Percentiles rank a stretch among this genome's conserved stretches.
Evolutionary conservation across 2,797 vertebrate species (phyloP).

Genomic region (Oryzias dopingdopingensis): DNA sequence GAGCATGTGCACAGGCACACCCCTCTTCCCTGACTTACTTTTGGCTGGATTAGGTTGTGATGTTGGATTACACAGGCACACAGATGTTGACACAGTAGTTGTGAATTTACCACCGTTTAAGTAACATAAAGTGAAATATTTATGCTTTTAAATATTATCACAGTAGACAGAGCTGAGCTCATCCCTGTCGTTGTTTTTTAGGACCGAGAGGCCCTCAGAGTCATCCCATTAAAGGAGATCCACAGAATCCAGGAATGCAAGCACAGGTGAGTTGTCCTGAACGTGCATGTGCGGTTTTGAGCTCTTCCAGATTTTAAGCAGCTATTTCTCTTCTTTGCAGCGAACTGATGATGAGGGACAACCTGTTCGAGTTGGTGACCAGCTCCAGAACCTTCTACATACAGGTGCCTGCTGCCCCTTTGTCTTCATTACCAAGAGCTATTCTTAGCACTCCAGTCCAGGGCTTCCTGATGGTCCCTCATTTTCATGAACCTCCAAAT

Average conservation of each 20-base stretch:
- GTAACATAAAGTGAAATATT: no score
- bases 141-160: no score
- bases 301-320: background rate
- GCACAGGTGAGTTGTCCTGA: constrained; percentile 81
- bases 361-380: constrained; percentile 96
- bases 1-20: constrained; percentile 19
- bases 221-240: constrained; percentile 91
- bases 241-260: constrained; percentile 95
- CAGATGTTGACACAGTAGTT: no score
- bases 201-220: constrained; percentile 90
- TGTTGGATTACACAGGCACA: background rate
- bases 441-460: no score
- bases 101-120: no score
- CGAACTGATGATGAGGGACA: constrained; percentile 96
- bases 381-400: constrained; percentile 92
- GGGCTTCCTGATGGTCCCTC: no score
- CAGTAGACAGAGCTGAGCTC: background rate
- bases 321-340: constrained; percentile 64
- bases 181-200: background rate
- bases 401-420: constrained; percentile 77
- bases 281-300: background rate
- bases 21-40: constrained; percentile 7
- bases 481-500: no score
- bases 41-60: constrained; percentile 8
- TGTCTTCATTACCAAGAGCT: no score